Conservation (phyloP, 2,113 vertebrate genomes). For the Rhagologus leucostigma region DNA sequence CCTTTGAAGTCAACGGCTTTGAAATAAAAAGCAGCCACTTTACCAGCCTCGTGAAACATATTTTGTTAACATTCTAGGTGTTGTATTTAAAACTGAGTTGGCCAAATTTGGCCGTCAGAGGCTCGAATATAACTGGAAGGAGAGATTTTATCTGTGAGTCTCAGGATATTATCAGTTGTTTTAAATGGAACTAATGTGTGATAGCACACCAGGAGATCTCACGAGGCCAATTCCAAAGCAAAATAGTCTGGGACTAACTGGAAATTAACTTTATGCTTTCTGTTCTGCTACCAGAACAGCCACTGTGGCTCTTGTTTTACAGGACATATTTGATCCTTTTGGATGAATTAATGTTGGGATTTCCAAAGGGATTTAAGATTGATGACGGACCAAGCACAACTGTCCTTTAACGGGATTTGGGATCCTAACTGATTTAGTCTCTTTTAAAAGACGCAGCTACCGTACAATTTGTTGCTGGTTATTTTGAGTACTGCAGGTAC, state of each 20-base stretch:
- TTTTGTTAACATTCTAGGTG: slow-evolving; percentile 58
- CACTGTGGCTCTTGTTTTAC: not conserved
- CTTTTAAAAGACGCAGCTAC: not conserved
- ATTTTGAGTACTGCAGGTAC: slow-evolving; percentile 8
- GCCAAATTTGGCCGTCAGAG: not conserved
- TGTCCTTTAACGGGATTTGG: not conserved
- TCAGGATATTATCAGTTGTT: not conserved
- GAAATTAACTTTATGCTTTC: not conserved
- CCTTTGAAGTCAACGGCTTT: slow-evolving; percentile 61
- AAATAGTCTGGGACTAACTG: not conserved
- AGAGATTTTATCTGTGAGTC: not conserved
- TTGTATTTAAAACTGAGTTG: slow-evolving; percentile 25
- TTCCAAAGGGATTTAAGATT: not conserved
- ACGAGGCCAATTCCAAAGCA: not conserved
- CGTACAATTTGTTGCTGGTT: not conserved
- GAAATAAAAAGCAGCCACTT: slow-evolving; percentile 66
- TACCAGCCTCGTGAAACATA: slow-evolving; percentile 32
- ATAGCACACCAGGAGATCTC: not conserved
- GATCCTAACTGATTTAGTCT: not conserved
- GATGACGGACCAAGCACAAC: not conserved
- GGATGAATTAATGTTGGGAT: not conserved
- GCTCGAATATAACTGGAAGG: not conserved
- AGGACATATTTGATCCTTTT: not conserved
- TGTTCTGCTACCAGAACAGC: not conserved
- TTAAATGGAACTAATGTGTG: not conserved